phyloP scores from a whole-genome alignment of 1,140 invertebrate species.

The Drosophila ironensis region DNA sequence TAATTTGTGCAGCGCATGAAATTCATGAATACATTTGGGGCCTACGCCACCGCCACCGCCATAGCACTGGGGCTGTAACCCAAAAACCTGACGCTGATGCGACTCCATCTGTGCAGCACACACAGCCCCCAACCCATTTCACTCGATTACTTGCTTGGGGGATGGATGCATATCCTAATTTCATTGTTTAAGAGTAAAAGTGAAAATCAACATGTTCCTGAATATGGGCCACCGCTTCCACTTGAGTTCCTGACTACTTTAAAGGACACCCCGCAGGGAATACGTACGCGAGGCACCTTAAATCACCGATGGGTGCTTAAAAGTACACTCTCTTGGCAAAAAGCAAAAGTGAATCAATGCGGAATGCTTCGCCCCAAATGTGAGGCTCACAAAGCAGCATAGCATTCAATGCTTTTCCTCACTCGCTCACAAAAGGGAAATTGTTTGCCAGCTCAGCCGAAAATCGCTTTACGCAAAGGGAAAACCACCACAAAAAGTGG shows the following conservation, averaged over 20 bases:
- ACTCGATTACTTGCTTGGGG: neutral
- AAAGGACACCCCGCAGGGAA: too few species aligned
- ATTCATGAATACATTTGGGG: conserved; percentile 63
- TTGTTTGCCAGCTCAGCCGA: conserved; percentile 53
- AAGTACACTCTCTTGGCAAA: conserved; percentile 3
- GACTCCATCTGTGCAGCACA: conserved; percentile 2
- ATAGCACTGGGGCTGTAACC: neutral
- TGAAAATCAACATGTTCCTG: too few species aligned
- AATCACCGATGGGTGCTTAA: too few species aligned
- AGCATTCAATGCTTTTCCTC: neutral
- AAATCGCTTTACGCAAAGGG: conserved; percentile 41
- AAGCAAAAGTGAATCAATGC: conserved; percentile 37
- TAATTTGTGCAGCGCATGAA: conserved; percentile 59
- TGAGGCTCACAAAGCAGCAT: neutral
- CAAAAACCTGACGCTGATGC: conserved; percentile 1
- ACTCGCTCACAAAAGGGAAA: conserved; percentile 29
- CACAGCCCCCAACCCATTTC: neutral
- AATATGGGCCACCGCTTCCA: too few species aligned
- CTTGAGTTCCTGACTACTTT: too few species aligned
- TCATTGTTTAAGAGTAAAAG: too few species aligned
- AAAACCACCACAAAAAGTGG: conserved; percentile 15
- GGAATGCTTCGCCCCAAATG: neutral
- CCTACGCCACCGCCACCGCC: neutral
- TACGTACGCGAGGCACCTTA: too few species aligned
- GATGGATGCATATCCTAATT: too few species aligned